Evolutionary conservation across 1,140 invertebrate species (phyloP), one percentile per base, ranked within the genome.

Genomic region (Helicorthomorpha holstii): DNA sequence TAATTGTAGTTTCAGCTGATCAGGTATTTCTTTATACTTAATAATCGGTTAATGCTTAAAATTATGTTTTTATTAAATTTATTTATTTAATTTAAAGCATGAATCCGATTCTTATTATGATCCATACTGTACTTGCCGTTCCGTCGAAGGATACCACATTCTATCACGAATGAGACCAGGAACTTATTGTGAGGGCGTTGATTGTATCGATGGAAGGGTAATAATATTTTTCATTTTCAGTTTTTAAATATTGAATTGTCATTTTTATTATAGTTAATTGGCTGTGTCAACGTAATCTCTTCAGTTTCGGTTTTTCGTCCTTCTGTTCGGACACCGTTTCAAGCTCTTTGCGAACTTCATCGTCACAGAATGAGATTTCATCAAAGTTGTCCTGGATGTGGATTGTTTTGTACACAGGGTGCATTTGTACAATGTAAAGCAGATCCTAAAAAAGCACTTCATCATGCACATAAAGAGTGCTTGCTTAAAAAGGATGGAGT

Each of bases 341-440:
- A 83, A 61, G 77, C 87, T n/a, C 68, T 88, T 1, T 94, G 90
- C 66, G 75, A 80, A 41, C 74, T 80, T 61, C 90, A 94, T 65
- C 73, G 78, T 55, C 76, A 80, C 58, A 74, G 87, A 52, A 65
- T 95, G 25, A 65, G 75, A 4, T 65, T 77, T 26, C 90, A 95
- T 64, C 86, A 90, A 62, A 90, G 86, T 64, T 95, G 90, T 64
- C 82, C 88, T 0, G 79, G 80, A 0, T 95, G 90, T 67, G 90
- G 89, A 3, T 69, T 87, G 19, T 95, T 91, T 65, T 94, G 89
- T 63, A 83, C 87, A 26, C 86, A 79, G 76, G 78, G 84, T 25
- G 74, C 73, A 54, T 85, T 85, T 66, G 73, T 79, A 43, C 77
- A 81, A 55, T 87, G 83, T 63, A 69, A 69, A 4, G 73, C 29